Percentiles rank a stretch among this genome's conserved stretches.
Evolutionary conservation across 2,797 vertebrate genomes (phyloP).

Genomic region (Bucorvus abyssinicus): DNA sequence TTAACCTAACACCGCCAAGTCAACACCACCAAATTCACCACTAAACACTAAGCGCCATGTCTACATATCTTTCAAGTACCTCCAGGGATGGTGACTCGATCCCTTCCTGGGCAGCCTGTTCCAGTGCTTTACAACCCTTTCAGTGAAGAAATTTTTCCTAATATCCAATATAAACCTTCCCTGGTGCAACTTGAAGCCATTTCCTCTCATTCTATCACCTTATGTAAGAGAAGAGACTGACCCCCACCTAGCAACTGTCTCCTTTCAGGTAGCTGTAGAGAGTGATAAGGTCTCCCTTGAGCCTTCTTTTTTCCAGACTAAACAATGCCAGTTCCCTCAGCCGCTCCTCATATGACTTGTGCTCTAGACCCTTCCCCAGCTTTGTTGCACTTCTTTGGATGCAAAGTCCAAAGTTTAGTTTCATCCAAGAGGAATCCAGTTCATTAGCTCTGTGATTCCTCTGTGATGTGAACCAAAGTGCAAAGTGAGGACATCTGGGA

Average conservation of each 20-base stretch:
- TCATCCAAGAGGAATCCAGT: background rate
- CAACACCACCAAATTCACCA: background rate
- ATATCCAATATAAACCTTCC: background rate
- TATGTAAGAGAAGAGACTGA: too few species aligned
- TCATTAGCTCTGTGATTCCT: background rate
- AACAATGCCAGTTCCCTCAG: background rate
- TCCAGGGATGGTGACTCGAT: background rate
- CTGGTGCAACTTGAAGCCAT: background rate
- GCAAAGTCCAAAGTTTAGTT: background rate
- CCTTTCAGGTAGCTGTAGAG: background rate
- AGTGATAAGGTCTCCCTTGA: background rate
- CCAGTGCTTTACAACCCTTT: background rate
- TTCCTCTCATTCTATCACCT: background rate
- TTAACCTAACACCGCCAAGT: too few species aligned
- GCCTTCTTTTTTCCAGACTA: background rate
- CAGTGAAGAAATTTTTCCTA: background rate
- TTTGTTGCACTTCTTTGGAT: background rate
- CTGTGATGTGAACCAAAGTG: background rate
- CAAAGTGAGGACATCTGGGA: background rate
- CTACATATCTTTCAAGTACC: background rate
- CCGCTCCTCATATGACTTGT: background rate
- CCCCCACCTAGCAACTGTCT: background rate
- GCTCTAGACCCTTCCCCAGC: background rate
- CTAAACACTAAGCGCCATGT: background rate
- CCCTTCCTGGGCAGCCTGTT: background rate